phyloP scores from a whole-genome alignment of 2,113 vertebrate genomes.

The Nothoprocta perdicaria region DNA sequence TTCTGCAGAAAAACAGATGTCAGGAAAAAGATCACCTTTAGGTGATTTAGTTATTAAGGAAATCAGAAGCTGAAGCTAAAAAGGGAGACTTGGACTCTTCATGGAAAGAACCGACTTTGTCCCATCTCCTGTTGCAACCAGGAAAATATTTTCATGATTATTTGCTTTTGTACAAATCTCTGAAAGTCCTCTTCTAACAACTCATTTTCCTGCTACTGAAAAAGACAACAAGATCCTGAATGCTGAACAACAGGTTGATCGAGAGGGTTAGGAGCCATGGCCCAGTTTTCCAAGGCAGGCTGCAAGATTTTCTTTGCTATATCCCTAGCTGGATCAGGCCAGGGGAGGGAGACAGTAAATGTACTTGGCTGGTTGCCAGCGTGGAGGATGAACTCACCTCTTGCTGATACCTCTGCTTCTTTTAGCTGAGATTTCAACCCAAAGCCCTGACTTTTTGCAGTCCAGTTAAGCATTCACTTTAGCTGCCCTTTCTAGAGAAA shows the following conservation, averaged over 20 bases:
- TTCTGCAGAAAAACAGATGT: background rate
- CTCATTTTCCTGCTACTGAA: background rate
- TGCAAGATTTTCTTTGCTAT: background rate
- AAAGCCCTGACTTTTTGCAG: background rate
- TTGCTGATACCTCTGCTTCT: background rate
- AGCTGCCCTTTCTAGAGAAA: background rate
- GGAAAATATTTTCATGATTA: accelerated
- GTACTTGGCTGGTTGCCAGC: background rate
- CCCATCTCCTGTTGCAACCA: background rate
- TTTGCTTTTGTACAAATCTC: background rate
- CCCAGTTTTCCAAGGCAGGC: background rate
- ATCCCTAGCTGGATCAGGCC: background rate
- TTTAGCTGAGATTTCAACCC: background rate
- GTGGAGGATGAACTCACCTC: background rate
- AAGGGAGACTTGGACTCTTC: background rate
- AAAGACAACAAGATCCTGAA: background rate
- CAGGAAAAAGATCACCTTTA: background rate
- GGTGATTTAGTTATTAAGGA: background rate
- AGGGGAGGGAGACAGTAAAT: background rate
- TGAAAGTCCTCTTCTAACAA: background rate
- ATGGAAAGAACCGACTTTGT: background rate
- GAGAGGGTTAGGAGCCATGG: background rate
- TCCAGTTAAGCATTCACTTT: background rate
- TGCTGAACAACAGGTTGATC: background rate
- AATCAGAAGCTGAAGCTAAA: background rate